Base-by-base conservation (phyloP, 1,140 invertebrate genomes). In the Belonocnema kinseyi region DNA sequence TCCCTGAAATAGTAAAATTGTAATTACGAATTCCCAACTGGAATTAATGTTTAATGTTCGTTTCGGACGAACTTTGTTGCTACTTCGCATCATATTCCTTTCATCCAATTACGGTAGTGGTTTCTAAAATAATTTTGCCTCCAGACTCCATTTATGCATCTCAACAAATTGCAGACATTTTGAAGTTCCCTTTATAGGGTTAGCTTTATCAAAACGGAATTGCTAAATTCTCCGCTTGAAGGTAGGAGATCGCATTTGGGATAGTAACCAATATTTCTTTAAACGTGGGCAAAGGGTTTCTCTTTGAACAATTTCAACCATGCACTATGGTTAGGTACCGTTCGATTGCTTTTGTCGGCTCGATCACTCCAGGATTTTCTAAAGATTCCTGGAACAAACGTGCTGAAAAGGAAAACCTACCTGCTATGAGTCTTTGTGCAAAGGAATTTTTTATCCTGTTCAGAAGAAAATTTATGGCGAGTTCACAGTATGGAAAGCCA, bases 321-420 rank as follows among this genome's bases (percentile, higher is more conserved):
- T 33, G 58, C 14, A 21, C 58, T 66, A 4, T 66, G 4, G 13
- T 12, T 66, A 66, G 26, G 33, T 40, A 66, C 61, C 40, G 26
- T 46, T 66, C 61, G 61, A 66, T 66, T 66, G 61, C 61, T 66
- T 46, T 40, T 66, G 61, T 66, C 61, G 26, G 33, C 61, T 66
- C 61, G 26, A 66, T 66, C 40, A 66, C 46, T 66, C 61, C 21
- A 46, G 26, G 61, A 66, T 66, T 66, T 66, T 66, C 61, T 66
- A 40, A 66, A 66, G 33, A 66, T 66, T 66, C 33, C 61, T 46
- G 33, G 26, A 66, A 66, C 61, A 66, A 66, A 66, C 61, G 61
- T 66, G 33, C 61, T 46, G 33, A 40, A 66, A 66, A 66, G 61
- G 61, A 66, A 66, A 66, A 33, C 21, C 26, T 66, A 14, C 21